phyloP scores from a whole-genome alignment of 2,888 invertebrate species.

The Drosophila borborema region DNA sequence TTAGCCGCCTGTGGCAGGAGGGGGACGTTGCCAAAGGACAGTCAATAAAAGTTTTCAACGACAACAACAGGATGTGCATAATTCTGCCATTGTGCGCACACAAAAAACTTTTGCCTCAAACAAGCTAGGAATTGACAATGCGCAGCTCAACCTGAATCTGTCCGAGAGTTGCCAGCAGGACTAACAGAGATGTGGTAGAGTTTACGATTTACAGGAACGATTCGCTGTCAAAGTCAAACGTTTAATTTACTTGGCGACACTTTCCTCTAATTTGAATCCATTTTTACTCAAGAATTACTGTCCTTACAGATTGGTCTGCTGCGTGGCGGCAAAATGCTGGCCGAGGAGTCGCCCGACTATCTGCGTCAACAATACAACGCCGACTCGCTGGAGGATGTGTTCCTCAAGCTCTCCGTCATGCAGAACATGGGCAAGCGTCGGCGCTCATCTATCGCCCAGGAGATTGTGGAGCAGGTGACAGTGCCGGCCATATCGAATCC shows the following conservation, averaged over 20 bases:
- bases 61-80: slow-evolving; percentile 74
- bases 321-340: slow-evolving; percentile 93
- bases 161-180: neutral
- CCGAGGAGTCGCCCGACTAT: slow-evolving; percentile 92
- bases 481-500: slow-evolving; percentile 89
- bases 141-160: neutral
- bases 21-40: slow-evolving; percentile 31
- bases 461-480: slow-evolving; percentile 89
- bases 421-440: slow-evolving; percentile 93
- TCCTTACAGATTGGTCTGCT: slow-evolving; percentile 90
- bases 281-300: slow-evolving; percentile 43
- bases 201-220: slow-evolving; percentile 18
- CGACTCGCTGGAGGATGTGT: slow-evolving; percentile 92
- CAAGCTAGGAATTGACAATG: slow-evolving; percentile 15
- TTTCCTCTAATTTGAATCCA: slow-evolving; percentile 57
- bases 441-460: slow-evolving; percentile 92
- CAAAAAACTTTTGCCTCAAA: slow-evolving; percentile 45
- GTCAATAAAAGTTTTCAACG: slow-evolving; percentile 78
- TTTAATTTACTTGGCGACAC: slow-evolving; percentile 76
- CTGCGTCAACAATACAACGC: slow-evolving; percentile 90
- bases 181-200: neutral
- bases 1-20: slow-evolving; percentile 22
- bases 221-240: slow-evolving; percentile 64
- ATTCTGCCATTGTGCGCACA: slow-evolving; percentile 48
- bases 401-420: slow-evolving; percentile 91